Evolutionary conservation across 2,888 invertebrate genomes (phyloP), one percentile per base, ranked within the genome.

Genomic region (Spisula solida): DNA sequence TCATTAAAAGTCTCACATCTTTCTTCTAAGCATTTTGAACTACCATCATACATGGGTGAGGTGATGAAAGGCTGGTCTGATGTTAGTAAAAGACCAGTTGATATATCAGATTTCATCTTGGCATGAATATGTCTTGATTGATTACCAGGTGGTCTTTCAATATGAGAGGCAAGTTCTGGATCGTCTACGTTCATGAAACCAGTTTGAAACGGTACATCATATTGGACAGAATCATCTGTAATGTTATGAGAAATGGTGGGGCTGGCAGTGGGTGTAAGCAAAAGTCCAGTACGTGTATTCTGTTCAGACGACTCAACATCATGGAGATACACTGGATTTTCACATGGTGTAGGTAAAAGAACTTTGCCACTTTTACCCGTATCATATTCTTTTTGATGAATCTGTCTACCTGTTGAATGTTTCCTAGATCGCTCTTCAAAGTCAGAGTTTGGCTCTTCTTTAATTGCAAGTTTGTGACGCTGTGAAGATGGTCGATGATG

Each of bases 191-290:
- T 41, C 41, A 41, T 41, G 41, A 41, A 4, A 56, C n/a, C 56
- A 6, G n/a, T 56, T 20, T 56, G 56, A 56, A n/a, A 29, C 51
- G 41, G 81, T 1, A 81, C 51, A 10, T 20, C 14, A 14, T 29
- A 51, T 81, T 55, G 55, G 47, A 66, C 47, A 20, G 56, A 25
- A 41, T 66, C 47, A 47, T 4, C n/a, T 47, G 34, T 2, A 8
- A 5, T 41, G 12, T 12, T 25, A 34, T 14, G 12, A 66, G 70
- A 18, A 20, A 29, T 18, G 14, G 47, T 47, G 20, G 82, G 25
- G n/a, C 29, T 47, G 8, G 20, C 66, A 25, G 83, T 29, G 12
- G 83, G 83, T 31, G 83, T 83, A 29, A 25, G 83, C 70, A 83
- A 75, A 75, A 75, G 75, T 31, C 75, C 75, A 75, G 34, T 34